Conservation (phyloP, 1,140 invertebrate species). For the Tenebrio molitor region DNA sequence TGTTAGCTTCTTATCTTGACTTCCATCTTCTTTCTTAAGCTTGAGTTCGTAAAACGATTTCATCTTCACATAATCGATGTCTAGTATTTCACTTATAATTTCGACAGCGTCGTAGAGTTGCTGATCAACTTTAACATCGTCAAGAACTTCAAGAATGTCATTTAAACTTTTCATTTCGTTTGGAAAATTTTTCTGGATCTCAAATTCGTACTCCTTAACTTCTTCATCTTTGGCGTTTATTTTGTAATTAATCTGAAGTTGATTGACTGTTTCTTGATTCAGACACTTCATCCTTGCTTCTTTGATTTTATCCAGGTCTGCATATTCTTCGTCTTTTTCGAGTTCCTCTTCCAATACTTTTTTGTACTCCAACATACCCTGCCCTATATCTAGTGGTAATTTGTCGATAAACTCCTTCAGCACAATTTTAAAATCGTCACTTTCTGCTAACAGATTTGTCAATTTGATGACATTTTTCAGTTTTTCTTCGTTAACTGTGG, state of each 20-base stretch:
- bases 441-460: background rate
- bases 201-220: background rate
- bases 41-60: conserved; percentile 10
- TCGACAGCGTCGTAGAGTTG: background rate
- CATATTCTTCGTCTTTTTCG: background rate
- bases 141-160: background rate
- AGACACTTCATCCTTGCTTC: background rate
- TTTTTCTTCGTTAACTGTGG: background rate
- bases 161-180: conserved; percentile 5
- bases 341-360: conserved; percentile 8
- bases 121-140: background rate
- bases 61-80: background rate
- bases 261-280: background rate
- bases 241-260: background rate
- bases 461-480: background rate
- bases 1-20: background rate
- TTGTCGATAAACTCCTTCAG: background rate
- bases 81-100: background rate
- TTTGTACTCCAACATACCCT: background rate
- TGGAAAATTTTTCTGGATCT: background rate
- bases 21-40: background rate
- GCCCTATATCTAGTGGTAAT: background rate
- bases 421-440: background rate
- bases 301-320: background rate
- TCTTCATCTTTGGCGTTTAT: background rate